Percentiles rank a stretch among this genome's conserved stretches.
These are phyloP conservation scores for Bombus waltoni DNA, from an alignment of 1,140 invertebrate species.

Conservation along the genomic window DNA sequence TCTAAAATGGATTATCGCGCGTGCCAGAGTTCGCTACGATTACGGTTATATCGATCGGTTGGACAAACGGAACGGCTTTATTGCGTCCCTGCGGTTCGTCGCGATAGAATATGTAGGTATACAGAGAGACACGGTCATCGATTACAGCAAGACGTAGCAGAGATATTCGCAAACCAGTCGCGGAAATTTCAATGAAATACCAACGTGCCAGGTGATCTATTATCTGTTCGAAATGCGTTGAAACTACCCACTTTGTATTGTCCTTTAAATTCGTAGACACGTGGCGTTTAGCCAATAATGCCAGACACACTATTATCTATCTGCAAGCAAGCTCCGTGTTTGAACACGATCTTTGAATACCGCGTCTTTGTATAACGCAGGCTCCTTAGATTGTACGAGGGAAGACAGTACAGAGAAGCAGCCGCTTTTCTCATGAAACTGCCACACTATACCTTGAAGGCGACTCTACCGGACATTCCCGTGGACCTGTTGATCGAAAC, in stretches of 20 bases:
- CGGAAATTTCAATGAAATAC: conserved; percentile 13
- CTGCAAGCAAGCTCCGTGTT: too few species aligned
- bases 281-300: too few species aligned
- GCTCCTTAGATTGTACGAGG: conserved; percentile 90
- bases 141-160: background rate
- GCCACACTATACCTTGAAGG: conserved; percentile 88
- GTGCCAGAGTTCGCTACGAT: conserved; percentile 14
- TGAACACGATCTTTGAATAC: too few species aligned
- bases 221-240: background rate
- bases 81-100: background rate
- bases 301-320: too few species aligned
- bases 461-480: conserved; percentile 90
- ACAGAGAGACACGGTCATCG: background rate
- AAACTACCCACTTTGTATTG: background rate
- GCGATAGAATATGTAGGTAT: background rate
- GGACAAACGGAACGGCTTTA: background rate
- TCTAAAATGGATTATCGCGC: conserved; percentile 16
- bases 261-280: background rate
- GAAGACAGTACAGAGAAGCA: conserved; percentile 90
- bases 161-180: background rate
- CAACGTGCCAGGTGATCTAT: background rate
- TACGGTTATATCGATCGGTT: conserved; percentile 21
- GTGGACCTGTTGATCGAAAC: conserved; percentile 93
- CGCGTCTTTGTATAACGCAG: conserved; percentile 42
- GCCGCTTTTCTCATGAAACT: conserved; percentile 89